Base-by-base conservation (phyloP, 2,888 invertebrate genomes). In the Eugnorisma glareosa region DNA sequence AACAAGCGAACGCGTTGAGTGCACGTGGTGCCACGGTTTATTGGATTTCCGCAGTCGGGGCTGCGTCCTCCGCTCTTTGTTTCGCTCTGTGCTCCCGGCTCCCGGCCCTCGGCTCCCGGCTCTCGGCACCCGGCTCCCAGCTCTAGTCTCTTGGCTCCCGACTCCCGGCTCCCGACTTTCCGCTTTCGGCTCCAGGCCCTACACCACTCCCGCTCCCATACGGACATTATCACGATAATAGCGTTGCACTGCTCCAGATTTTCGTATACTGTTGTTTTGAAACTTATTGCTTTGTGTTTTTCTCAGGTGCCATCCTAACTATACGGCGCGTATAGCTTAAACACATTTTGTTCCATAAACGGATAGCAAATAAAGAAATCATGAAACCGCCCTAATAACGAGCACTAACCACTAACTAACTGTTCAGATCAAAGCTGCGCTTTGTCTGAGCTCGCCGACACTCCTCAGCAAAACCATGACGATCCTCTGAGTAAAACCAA, bases 1-100 rank as follows among this genome's bases (percentile, higher is more conserved):
- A 81, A 83, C 76, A 75, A 83, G 85, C 79, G 78, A 78, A 79
- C 84, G 84, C 79, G 86, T 78, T 78, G 85, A 90, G 90, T 87
- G 89, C 88, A 84, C 85, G 83, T 78, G 86, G 66, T 82, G 75
- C 83, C 37, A 73, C 77, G 64, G 48, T 73, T 89, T 90, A 90
- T 91, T 90, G 84, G 84, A 91, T 91, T 87, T 82, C 83, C 80
- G 81, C 59, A 57, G 81, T 66, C 70, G 67, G 66, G 24, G 73
- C 45, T 63, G 67, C 66, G 71, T 10, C 43, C 40, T 43, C 7
- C 28, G 74, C 45, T 54, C 31, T 73, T 63, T n/a, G 37, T 28
- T 18, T 31, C 54, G 51, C 83, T 11, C n/a, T 51, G 40, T 77
- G 69, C 73, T 63, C 59, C 37, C 61, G 37, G 67, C 28, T n/a